Evolutionary conservation across 2,113 vertebrate genomes (phyloP), one percentile per base, ranked within the genome.

Genomic region (Psammodynastes pulverulentus): DNA sequence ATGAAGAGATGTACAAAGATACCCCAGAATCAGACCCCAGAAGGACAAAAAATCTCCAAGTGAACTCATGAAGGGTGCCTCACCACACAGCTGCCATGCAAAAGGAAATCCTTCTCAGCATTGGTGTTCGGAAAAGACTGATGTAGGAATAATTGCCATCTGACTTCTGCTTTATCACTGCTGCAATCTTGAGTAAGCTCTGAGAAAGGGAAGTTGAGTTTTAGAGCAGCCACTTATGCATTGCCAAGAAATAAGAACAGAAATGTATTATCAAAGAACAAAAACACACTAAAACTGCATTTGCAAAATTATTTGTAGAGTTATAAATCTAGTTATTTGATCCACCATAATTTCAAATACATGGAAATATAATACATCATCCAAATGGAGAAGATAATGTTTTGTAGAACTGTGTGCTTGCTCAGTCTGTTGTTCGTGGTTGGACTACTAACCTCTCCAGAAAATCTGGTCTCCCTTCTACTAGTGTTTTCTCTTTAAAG

Each of bases 81-180:
- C 96, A 98, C 97, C 97, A 98, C 93, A 97, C 96, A 4, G 96
- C 86, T 12, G 97, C 97, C 1, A 95, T 96, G 87, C 96, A 95
- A 34, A 97, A 49, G 0, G 96, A 96, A 92, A 98, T 97, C 93
- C 94, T 98, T 91, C 97, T 96, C 87, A 98, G 86, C 88, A 95
- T 92, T 8, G 95, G 96, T 4, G 97, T 98, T 91, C 84, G 97
- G 84, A 98, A 92, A 91, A 98, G 94, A 88, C 97, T 96, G 91
- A 97, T 91, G 92, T 97, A 98, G 3, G 97, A 97, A 93, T 96
- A 94, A 9, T 21, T 58, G 13, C 79, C n/a, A 19, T 17, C 84
- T 94, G 79, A 93, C 9, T 29, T 88, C 52, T 17, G 62, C 19
- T 4, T 56, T 84, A 54, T 84, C 49, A 43, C 24, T 6, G 49